Base-by-base conservation (phyloP, 2,888 invertebrate species). In the Microchrysa polita region DNA sequence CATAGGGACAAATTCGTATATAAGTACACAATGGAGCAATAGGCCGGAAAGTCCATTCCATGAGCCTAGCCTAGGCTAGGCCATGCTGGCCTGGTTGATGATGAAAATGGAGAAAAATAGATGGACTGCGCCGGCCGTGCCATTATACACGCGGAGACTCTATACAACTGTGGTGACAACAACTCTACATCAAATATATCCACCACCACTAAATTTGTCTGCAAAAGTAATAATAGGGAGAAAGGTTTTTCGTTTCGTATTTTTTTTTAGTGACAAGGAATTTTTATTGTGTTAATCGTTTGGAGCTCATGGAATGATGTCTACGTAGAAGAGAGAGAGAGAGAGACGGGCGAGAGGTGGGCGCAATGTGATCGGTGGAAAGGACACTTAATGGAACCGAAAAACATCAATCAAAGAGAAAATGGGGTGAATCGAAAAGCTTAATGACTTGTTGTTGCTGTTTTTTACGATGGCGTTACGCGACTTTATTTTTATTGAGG, bases 401-500 rank as follows among this genome's bases (percentile, higher is more conserved):
- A 60, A 61, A 44, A 72, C 72, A 72, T 72, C 72, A 72, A 72
- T 72, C 72, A 72, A 72, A 44, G 44, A 23, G 72, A 72, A 72
- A 72, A 60, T 72, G 48, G 67, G 67, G 61, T 40, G 40, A 53
- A 22, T 53, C 22, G 23, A 48, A 65, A 48, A 52, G n/a, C 23
- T 52, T 67, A 52, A 67, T 67, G 67, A 67, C 48, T 67, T 60
- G 55, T 67, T 67, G 40, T 48, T n/a, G 16, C 7, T n/a, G 16
- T 63, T 63, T 40, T 42, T 40, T n/a, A 1, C 40, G 16, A n/a
- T 61, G 23, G 5, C 14, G 42, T 61, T 42, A 34, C 27, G 27
- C 27, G 27, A 34, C 27, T 34, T 34, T 2, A 5, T 34, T 34
- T 34, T 34, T 34, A 34, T 34, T 34, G 27, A n/a, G n/a, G n/a